phyloP scores from a whole-genome alignment of 1,140 invertebrate species.

The Subanguina moxae region DNA sequence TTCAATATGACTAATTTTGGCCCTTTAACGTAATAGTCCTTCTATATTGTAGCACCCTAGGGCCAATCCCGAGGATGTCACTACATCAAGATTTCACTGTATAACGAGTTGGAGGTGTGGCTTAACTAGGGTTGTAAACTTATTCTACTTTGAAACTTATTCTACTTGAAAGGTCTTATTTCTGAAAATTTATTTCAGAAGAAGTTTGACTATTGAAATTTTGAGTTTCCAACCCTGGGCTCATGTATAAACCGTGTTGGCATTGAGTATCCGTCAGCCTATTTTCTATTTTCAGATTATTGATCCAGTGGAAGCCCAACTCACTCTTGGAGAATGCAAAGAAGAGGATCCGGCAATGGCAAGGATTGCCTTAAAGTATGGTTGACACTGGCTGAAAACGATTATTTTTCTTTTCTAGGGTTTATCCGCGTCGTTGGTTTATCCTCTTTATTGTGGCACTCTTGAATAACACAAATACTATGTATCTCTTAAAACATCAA shows the following conservation, averaged over 20 bases:
- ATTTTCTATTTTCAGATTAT: slow-evolving; percentile 20
- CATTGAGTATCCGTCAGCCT: neutral
- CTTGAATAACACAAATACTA: slow-evolving; percentile 43
- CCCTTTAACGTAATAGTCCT: too few species aligned
- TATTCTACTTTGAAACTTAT: too few species aligned
- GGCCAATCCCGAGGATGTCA: too few species aligned
- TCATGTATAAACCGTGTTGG: too few species aligned
- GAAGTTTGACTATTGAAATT: neutral
- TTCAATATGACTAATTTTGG: too few species aligned
- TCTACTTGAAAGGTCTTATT: neutral
- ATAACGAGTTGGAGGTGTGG: too few species aligned
- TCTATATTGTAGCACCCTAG: too few species aligned
- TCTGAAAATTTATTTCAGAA: slow-evolving; percentile 7
- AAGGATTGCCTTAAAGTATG: slow-evolving; percentile 30
- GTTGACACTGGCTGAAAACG: neutral
- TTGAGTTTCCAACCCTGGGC: too few species aligned
- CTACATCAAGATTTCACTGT: too few species aligned
- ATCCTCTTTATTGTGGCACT: slow-evolving; percentile 43
- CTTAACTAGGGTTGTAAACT: too few species aligned
- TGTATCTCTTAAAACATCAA: neutral
- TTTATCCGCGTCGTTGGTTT: slow-evolving; percentile 48
- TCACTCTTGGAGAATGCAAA: slow-evolving; percentile 22
- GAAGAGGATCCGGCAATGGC: slow-evolving; percentile 28
- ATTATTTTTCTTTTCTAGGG: slow-evolving; percentile 25
- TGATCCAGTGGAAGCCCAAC: slow-evolving; percentile 29